Evolutionary conservation across 2,113 vertebrate species (phyloP).

Genomic region (Tympanuchus pallidicinctus): DNA sequence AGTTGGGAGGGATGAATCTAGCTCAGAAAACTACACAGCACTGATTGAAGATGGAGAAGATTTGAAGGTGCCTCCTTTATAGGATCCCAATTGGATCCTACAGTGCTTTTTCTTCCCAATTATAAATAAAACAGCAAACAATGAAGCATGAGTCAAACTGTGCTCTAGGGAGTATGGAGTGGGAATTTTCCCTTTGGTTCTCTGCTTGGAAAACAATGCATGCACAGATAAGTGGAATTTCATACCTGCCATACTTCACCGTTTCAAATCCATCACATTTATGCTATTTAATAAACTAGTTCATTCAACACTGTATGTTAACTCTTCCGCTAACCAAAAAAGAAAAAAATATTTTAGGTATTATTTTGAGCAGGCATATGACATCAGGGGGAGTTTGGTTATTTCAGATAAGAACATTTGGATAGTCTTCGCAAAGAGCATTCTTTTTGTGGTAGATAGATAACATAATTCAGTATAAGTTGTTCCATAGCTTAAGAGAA

Average conservation of each 20-base stretch:
- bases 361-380: neutral
- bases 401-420: neutral
- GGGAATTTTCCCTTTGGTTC: neutral
- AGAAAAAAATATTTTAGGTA: neutral
- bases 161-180: neutral
- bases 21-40: neutral
- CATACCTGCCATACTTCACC: neutral
- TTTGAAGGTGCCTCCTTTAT: neutral
- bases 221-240: neutral
- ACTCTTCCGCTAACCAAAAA: neutral
- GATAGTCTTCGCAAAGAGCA: neutral
- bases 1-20: neutral
- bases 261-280: neutral
- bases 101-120: neutral
- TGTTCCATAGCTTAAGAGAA: neutral
- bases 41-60: neutral
- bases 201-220: neutral
- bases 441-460: neutral
- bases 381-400: neutral
- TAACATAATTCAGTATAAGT: neutral
- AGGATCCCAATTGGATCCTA: neutral
- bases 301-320: neutral
- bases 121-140: neutral
- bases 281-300: neutral
- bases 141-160: fast-evolving